Conservation (phyloP, 1,140 invertebrate species). For the Diorhabda sublineata region DNA sequence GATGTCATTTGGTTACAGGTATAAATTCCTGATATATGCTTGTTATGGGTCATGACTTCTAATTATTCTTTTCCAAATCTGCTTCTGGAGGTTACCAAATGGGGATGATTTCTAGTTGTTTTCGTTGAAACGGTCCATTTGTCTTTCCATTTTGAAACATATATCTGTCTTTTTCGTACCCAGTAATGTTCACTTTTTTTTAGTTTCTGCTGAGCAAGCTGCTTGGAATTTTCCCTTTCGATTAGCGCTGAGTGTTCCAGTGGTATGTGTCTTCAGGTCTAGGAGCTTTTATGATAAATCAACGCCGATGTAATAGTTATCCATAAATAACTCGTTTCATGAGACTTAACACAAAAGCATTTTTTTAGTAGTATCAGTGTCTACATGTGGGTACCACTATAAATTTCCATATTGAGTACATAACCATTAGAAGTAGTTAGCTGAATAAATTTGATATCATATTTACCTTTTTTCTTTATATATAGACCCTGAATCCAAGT, state of each 20-base stretch:
- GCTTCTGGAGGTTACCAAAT: no score
- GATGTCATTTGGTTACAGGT: no score
- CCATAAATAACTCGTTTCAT: slow-evolving; percentile 39
- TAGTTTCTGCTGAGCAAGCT: slow-evolving; percentile 37
- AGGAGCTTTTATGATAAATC: slow-evolving; percentile 41
- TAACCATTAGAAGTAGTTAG: slow-evolving; percentile 5
- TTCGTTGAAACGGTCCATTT: background rate
- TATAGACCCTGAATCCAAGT: no score
- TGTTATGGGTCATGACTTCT: no score
- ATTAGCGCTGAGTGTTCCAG: slow-evolving; percentile 38
- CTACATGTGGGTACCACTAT: slow-evolving; percentile 1
- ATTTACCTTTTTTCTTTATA: no score
- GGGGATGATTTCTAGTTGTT: background rate
- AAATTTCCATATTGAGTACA: background rate
- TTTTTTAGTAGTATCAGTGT: slow-evolving; percentile 2
- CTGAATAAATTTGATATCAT: no score
- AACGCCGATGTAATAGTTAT: slow-evolving; percentile 46
- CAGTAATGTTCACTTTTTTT: slow-evolving; percentile 20
- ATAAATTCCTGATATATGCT: no score
- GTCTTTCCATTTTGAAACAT: background rate
- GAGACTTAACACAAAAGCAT: slow-evolving; percentile 13
- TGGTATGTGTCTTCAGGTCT: slow-evolving; percentile 36
- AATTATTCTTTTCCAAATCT: no score
- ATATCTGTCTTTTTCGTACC: background rate
- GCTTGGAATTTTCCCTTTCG: slow-evolving; percentile 28